These are phyloP conservation scores for Lamprologus callipterus DNA, from an alignment of 2,113 vertebrate genomes.

Conservation along the genomic window DNA sequence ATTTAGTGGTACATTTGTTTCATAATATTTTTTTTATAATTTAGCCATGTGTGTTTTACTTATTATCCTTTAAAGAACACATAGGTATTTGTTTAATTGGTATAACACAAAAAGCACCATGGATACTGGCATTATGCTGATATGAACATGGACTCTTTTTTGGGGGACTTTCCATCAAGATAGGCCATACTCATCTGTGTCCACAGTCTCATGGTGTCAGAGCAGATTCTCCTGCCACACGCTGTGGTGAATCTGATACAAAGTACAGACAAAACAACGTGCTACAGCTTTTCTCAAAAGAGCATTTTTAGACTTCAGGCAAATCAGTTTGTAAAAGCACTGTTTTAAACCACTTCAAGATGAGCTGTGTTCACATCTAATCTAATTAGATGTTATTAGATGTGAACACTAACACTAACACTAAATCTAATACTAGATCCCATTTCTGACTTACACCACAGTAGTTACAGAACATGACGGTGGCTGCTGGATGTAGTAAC, in stretches of 20 bases:
- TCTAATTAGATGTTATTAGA: too few relatives aligned
- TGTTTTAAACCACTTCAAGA: background rate
- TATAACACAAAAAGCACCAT: background rate
- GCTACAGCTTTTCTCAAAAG: background rate
- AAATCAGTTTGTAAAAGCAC: background rate
- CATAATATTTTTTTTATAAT: background rate
- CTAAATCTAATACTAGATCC: background rate
- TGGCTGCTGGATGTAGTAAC: conserved; percentile 16
- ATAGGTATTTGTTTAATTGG: background rate
- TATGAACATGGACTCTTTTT: background rate
- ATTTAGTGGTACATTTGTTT: background rate
- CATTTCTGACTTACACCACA: conserved; percentile 54
- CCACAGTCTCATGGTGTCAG: conserved; percentile 1
- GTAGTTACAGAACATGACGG: background rate
- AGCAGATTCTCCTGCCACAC: conserved; percentile 18
- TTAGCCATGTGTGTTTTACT: background rate
- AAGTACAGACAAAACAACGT: background rate
- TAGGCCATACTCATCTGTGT: conserved; percentile 22
- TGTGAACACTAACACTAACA: too few relatives aligned
- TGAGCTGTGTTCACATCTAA: too few relatives aligned
- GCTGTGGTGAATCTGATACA: conserved; percentile 43
- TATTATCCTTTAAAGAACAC: background rate
- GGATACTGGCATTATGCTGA: background rate
- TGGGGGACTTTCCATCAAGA: conserved; percentile 23
- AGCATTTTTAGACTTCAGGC: background rate